Conservation (phyloP, 2,888 invertebrate genomes). For the Hydriomena furcata region DNA sequence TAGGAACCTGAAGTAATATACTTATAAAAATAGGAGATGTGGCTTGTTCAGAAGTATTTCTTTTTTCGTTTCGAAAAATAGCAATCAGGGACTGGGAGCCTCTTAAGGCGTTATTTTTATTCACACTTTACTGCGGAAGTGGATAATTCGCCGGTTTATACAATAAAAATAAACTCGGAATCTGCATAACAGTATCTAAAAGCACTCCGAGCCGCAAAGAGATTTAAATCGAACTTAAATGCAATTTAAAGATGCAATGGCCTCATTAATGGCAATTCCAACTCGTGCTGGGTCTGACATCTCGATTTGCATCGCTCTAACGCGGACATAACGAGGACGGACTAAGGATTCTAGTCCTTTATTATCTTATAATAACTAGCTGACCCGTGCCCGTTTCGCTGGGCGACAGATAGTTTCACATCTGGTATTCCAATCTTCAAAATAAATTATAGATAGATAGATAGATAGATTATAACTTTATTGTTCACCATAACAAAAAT, state of each 20-base stretch:
- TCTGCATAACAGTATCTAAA: constrained; percentile 10
- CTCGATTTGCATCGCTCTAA: constrained; percentile 45
- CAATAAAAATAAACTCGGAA: constrained; percentile 8
- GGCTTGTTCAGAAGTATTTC: too few relatives aligned
- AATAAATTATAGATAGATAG: too few relatives aligned
- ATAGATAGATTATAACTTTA: too few relatives aligned
- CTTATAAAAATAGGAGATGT: too few relatives aligned
- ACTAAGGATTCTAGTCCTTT: constrained; percentile 17
- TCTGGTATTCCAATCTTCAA: too few relatives aligned
- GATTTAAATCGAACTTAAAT: constrained; percentile 35
- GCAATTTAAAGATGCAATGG: constrained; percentile 46
- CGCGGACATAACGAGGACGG: constrained; percentile 29
- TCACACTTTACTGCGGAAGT: constrained; percentile 11
- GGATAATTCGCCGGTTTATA: constrained; percentile 11
- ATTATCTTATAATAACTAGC: too few relatives aligned
- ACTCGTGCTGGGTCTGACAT: constrained; percentile 44
- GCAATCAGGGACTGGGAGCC: too few relatives aligned
- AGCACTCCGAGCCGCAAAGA: constrained; percentile 22
- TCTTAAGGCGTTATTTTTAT: constrained; percentile 7
- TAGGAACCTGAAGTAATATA: too few relatives aligned
- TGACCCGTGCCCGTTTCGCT: too few relatives aligned
- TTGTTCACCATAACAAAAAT: too few relatives aligned
- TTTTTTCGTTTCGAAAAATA: too few relatives aligned
- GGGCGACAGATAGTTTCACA: too few relatives aligned
- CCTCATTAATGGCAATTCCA: constrained; percentile 48